A percentile compares a stretch with the other conserved stretches of the same genome.
Evolutionary conservation across 92 coral and sea anemone genomes (phyloP).

Genomic region (Umimayanthus kanabou): DNA sequence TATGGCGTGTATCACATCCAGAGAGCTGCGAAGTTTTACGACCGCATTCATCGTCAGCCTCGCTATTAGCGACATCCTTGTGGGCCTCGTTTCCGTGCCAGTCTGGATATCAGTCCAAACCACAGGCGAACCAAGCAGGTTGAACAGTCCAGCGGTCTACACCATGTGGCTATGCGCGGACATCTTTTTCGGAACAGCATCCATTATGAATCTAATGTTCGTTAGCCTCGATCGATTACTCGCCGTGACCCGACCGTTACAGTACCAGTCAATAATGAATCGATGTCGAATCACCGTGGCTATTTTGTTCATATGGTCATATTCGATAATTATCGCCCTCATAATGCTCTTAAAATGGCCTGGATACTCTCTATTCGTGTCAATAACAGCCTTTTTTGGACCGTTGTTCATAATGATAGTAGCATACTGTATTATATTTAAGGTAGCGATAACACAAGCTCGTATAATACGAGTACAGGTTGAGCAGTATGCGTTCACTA

Average conservation of each 20-base stretch:
- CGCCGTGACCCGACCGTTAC: slow-evolving; percentile 72
- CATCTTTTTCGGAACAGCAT: slow-evolving; percentile 66
- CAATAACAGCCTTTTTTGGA: slow-evolving; percentile 59
- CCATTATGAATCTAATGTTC: slow-evolving; percentile 73
- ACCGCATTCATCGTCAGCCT: slow-evolving; percentile 76
- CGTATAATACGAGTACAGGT: slow-evolving; percentile 67
- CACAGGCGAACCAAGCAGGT: slow-evolving; percentile 50
- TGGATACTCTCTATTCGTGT: slow-evolving; percentile 64
- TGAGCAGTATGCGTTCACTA: slow-evolving; percentile 43
- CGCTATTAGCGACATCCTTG: slow-evolving; percentile 68
- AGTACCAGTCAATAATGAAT: slow-evolving; percentile 63
- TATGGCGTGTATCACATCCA: slow-evolving; percentile 68
- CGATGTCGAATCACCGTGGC: slow-evolving; percentile 58
- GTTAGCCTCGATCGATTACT: slow-evolving; percentile 79
- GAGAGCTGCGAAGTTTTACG: slow-evolving; percentile 71
- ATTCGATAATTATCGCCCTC: slow-evolving; percentile 62
- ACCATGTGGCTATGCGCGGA: slow-evolving; percentile 61
- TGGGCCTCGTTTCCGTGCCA: slow-evolving; percentile 68
- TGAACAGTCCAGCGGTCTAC: slow-evolving; percentile 57
- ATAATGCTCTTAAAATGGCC: slow-evolving; percentile 44
- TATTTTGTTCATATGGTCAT: slow-evolving; percentile 66
- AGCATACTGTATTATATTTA: slow-evolving; percentile 72
- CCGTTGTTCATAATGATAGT: slow-evolving; percentile 65
- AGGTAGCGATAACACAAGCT: slow-evolving; percentile 74
- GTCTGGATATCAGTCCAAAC: slow-evolving; percentile 66